These are phyloP conservation scores for Paragorgia papillata DNA, from an alignment of 92 coral and sea anemone genomes.

Conservation along the genomic window DNA sequence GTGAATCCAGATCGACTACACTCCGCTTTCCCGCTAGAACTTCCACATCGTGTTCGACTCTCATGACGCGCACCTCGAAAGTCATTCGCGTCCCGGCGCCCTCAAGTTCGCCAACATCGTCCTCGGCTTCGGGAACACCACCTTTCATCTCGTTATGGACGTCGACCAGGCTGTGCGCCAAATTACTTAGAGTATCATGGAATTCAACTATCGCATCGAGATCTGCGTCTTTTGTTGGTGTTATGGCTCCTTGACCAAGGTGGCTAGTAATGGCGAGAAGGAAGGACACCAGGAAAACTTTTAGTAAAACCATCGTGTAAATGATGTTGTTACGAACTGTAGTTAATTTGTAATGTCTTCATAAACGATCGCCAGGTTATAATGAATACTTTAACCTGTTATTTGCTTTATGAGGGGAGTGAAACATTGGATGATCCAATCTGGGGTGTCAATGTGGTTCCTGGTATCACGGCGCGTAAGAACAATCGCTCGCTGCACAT, in stretches of 20 bases:
- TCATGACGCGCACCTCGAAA: slow-evolving; percentile 1
- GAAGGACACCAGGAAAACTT: not conserved
- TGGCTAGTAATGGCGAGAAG: not conserved
- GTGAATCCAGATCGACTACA: not conserved
- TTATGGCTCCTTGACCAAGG: not conserved
- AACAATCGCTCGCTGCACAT: not conserved
- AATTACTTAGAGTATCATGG: not conserved
- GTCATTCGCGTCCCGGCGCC: not conserved
- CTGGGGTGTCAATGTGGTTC: no score
- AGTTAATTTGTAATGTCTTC: not conserved
- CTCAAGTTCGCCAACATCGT: not conserved
- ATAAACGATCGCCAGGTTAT: not conserved
- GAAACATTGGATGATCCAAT: no score
- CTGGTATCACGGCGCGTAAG: not conserved
- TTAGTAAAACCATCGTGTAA: no score
- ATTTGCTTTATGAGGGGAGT: not conserved
- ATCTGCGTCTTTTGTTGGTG: not conserved
- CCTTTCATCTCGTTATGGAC: not conserved
- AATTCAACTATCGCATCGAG: not conserved
- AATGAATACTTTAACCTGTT: not conserved
- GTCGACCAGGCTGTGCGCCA: not conserved
- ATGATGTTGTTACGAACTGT: not conserved
- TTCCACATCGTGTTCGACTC: not conserved
- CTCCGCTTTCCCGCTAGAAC: slow-evolving; percentile 4
- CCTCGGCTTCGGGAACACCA: not conserved